A percentile compares a stretch with the other conserved stretches of the same genome.
These are phyloP conservation scores for Heliconius erato DNA, from an alignment of 2,888 invertebrate genomes.

Conservation along the genomic window DNA sequence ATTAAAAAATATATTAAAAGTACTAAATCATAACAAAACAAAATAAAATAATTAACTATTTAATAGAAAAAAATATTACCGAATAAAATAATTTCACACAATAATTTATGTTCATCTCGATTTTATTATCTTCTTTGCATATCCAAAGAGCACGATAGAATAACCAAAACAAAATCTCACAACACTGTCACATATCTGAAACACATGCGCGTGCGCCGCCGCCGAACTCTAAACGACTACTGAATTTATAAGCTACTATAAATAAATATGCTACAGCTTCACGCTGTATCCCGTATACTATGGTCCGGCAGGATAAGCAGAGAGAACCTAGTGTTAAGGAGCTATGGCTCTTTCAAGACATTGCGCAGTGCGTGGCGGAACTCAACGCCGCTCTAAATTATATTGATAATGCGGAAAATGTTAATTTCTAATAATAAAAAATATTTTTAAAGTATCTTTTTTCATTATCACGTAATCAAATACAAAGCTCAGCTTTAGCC, in stretches of 20 bases:
- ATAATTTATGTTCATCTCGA: not conserved
- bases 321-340: not conserved
- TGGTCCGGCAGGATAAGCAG: too few species aligned
- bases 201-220: slow-evolving; percentile 72
- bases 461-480: too few species aligned
- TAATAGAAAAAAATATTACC: not conserved
- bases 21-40: not conserved
- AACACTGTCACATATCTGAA: slow-evolving; percentile 55
- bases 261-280: slow-evolving; percentile 9
- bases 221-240: slow-evolving; percentile 63
- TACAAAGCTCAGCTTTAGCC: too few species aligned
- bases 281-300: not conserved
- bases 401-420: too few species aligned
- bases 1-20: not conserved
- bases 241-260: slow-evolving; percentile 4
- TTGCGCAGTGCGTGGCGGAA: not conserved
- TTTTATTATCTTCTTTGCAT: not conserved
- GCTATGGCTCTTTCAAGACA: not conserved
- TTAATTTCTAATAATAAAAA: too few species aligned
- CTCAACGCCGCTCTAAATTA: not conserved
- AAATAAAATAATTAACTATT: not conserved
- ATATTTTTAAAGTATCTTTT: too few species aligned
- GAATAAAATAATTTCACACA: not conserved
- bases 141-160: not conserved
- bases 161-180: slow-evolving; percentile 34